A percentile compares a stretch with the other conserved stretches of the same genome.
phyloP scores from a whole-genome alignment of 2,888 invertebrate species.

The Siphlonurus alternatus region DNA sequence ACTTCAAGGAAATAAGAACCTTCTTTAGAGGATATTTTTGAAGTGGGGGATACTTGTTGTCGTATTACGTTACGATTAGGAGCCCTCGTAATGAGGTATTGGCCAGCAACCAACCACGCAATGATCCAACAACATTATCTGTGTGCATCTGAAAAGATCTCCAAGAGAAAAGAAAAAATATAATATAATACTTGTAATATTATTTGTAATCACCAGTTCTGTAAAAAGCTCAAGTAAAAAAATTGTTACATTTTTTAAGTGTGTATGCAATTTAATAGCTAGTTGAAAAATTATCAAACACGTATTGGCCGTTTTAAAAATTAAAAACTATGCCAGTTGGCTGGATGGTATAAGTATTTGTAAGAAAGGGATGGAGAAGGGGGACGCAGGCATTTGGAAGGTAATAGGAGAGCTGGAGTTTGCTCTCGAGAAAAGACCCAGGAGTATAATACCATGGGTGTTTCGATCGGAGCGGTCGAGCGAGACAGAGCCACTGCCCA shows the following conservation, averaged over 20 bases:
- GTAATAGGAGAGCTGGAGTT: constrained; percentile 15
- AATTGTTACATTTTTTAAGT: background rate
- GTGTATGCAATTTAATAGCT: background rate
- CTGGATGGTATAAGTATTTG: background rate
- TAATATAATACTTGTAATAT: constrained; percentile 2
- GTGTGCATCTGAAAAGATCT: background rate
- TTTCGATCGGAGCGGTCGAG: background rate
- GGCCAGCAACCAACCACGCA: constrained; percentile 1
- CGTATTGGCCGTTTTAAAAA: background rate
- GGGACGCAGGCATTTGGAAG: background rate
- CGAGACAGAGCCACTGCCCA: background rate
- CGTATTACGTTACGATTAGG: background rate
- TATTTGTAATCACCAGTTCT: background rate
- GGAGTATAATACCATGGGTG: background rate
- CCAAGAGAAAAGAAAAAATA: background rate
- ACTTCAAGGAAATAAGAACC: background rate
- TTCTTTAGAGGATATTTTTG: background rate
- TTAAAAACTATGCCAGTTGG: background rate
- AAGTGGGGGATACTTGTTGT: background rate
- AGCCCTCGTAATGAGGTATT: background rate
- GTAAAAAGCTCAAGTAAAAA: background rate
- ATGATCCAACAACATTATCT: background rate
- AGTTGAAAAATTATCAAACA: background rate
- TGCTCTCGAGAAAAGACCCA: background rate
- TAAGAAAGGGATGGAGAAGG: background rate